phyloP scores from a whole-genome alignment of 2,888 invertebrate species.

The Drosophila neotestacea region DNA sequence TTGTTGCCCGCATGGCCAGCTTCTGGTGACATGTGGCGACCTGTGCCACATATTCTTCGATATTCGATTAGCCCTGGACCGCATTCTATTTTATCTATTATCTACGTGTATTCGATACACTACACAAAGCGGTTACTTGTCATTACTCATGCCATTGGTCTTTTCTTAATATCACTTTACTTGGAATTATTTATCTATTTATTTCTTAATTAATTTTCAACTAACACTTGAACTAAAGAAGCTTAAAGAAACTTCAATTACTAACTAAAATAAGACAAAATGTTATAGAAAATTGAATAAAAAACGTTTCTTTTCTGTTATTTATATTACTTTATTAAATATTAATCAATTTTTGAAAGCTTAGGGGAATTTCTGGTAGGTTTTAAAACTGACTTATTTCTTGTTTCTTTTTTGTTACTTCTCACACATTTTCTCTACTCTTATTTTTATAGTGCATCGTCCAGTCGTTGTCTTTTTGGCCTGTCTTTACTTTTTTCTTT shows the following conservation, averaged over 20 bases:
- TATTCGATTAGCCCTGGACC: slow-evolving; percentile 45
- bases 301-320: no score
- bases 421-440: neutral
- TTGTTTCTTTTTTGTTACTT: no score
- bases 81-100: slow-evolving; percentile 12
- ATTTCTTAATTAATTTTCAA: no score
- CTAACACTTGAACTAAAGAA: no score
- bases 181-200: no score
- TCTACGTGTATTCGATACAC: slow-evolving; percentile 36
- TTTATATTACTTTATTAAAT: neutral
- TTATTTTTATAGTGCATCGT: slow-evolving; percentile 2
- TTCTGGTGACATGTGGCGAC: slow-evolving; percentile 60
- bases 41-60: slow-evolving; percentile 29
- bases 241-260: no score
- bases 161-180: no score
- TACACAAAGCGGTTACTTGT: slow-evolving; percentile 2
- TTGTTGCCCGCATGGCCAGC: slow-evolving; percentile 62
- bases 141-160: slow-evolving; percentile 1
- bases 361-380: no score
- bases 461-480: neutral
- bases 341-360: no score
- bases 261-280: no score
- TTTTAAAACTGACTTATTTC: no score
- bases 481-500: slow-evolving; percentile 1
- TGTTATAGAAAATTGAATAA: no score